These are phyloP conservation scores for Zaprionus lineosus DNA, from an alignment of 2,888 invertebrate genomes.

Conservation along the genomic window DNA sequence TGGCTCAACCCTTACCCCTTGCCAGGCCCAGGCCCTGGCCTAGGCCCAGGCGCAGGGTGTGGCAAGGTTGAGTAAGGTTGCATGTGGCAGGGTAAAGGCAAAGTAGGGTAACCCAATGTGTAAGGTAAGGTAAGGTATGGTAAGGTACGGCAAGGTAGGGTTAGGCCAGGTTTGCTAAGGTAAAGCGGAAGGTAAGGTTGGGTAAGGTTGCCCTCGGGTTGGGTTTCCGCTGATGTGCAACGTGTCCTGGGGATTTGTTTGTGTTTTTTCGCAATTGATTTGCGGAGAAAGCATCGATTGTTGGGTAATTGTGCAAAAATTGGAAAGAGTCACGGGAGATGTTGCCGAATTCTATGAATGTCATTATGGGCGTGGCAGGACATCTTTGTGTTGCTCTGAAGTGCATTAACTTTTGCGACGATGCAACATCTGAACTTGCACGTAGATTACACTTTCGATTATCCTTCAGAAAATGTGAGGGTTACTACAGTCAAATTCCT, in stretches of 20 bases:
- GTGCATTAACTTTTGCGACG: slow-evolving; percentile 8
- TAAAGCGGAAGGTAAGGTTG: slow-evolving; percentile 15
- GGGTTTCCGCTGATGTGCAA: slow-evolving; percentile 50
- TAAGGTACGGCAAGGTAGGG: slow-evolving; percentile 38
- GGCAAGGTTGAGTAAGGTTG: slow-evolving; percentile 37
- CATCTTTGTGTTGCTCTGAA: slow-evolving; percentile 23
- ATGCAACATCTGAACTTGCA: too few relatives aligned
- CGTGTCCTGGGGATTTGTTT: slow-evolving; percentile 80
- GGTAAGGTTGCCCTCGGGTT: slow-evolving; percentile 33
- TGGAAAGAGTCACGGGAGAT: slow-evolving; percentile 74
- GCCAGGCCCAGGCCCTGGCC: slow-evolving; percentile 34
- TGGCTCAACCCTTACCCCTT: slow-evolving; percentile 53
- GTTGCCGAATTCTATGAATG: slow-evolving; percentile 31
- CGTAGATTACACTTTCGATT: too few relatives aligned
- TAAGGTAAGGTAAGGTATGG: slow-evolving; percentile 27
- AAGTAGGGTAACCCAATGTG: slow-evolving; percentile 24
- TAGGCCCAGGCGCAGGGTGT: slow-evolving; percentile 39
- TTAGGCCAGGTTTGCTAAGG: too few relatives aligned
- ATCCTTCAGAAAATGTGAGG: too few relatives aligned
- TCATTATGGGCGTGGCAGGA: slow-evolving; percentile 53
- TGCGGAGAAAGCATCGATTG: slow-evolving; percentile 81
- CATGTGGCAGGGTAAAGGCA: slow-evolving; percentile 5
- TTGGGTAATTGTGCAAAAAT: slow-evolving; percentile 79
- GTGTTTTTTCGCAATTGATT: slow-evolving; percentile 81
- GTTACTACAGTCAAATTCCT: too few relatives aligned